Percentiles rank a stretch among this genome's conserved stretches.
Conservation (phyloP, 2,113 vertebrate species). For the Amphilophus citrinellus region DNA sequence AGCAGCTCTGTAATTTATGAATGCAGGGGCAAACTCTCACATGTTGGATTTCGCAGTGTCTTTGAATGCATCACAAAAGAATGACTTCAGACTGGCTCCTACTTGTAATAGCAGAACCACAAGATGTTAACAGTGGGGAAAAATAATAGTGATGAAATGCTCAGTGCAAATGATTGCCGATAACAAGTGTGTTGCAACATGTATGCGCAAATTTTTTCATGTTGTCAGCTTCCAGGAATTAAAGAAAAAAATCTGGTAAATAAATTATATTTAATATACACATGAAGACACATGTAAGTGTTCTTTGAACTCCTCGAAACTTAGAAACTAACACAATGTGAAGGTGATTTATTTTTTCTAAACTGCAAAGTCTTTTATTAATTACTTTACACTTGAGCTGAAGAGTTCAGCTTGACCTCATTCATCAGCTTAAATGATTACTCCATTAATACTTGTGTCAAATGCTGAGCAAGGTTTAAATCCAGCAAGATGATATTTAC, state of each 20-base stretch:
- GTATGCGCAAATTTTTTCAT: not conserved
- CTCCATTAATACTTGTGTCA: slow-evolving; percentile 49
- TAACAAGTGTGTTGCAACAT: slow-evolving; percentile 12
- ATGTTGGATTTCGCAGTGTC: not conserved
- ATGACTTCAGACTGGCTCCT: slow-evolving; percentile 26
- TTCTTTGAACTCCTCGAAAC: not conserved
- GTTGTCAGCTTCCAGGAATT: slow-evolving; percentile 1
- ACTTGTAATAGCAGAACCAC: slow-evolving; percentile 2
- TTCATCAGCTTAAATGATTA: slow-evolving; percentile 47
- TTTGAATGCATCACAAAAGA: slow-evolving; percentile 36
- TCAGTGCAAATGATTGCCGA: slow-evolving; percentile 6
- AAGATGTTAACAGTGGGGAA: slow-evolving; percentile 8
- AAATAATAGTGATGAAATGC: slow-evolving; percentile 2
- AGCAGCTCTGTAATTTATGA: not conserved
- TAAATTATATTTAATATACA: not conserved
- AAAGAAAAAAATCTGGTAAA: not conserved
- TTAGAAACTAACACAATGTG: not conserved
- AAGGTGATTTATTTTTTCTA: slow-evolving; percentile 33
- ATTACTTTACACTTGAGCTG: slow-evolving; percentile 49
- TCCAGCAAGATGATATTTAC: slow-evolving; percentile 18
- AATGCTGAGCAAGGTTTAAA: slow-evolving; percentile 4
- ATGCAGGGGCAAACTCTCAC: not conserved
- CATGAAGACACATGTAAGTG: not conserved
- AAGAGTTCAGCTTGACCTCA: slow-evolving; percentile 35
- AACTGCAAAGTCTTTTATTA: slow-evolving; percentile 41